These are phyloP conservation scores for Eucidaris tribuloides DNA, from an alignment of 35 echinoderm and acorn worm genomes.

Conservation along the genomic window DNA sequence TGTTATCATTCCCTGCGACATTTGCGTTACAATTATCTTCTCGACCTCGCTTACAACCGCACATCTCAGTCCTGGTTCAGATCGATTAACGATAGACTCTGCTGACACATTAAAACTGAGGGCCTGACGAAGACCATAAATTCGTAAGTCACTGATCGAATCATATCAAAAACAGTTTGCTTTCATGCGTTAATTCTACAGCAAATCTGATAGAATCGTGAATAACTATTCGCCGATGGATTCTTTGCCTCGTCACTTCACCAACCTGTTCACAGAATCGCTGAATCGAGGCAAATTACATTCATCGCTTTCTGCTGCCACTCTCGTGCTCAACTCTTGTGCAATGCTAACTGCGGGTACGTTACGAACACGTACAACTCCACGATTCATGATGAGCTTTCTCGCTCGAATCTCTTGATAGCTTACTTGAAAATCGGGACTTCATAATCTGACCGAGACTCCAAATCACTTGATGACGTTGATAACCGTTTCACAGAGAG, in stretches of 20 bases:
- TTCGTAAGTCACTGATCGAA: not conserved
- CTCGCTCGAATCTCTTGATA: not conserved
- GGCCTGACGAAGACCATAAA: no score
- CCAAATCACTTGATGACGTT: not conserved
- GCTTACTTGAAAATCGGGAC: not conserved
- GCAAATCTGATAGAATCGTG: not conserved
- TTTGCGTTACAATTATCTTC: not conserved
- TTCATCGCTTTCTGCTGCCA: not conserved
- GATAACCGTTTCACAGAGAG: no score
- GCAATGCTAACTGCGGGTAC: not conserved
- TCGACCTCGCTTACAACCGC: not conserved
- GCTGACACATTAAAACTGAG: no score
- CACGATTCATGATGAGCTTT: not conserved
- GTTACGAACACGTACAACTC: not conserved
- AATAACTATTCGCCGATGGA: not conserved
- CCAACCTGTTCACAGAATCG: not conserved
- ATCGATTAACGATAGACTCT: no score
- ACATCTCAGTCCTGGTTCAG: not conserved
- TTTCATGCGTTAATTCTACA: not conserved
- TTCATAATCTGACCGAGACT: not conserved
- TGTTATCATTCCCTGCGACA: not conserved
- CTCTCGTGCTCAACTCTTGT: not conserved
- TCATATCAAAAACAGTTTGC: not conserved
- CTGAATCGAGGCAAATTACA: not conserved
- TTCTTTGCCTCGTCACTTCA: not conserved